phyloP scores from a whole-genome alignment of 2,888 invertebrate species.

The Chymomyza amoena region DNA sequence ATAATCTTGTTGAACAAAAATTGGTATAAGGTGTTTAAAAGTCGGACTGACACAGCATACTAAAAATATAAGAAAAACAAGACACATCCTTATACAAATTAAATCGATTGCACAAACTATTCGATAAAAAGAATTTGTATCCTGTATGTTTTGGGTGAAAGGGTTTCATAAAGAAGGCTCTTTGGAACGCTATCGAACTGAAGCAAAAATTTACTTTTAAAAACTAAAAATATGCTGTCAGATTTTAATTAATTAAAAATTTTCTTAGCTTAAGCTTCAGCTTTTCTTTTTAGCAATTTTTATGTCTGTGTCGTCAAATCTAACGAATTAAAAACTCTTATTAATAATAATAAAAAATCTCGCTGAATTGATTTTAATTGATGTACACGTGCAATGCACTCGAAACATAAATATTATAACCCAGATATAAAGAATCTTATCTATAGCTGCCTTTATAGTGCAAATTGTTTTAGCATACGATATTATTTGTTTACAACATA shows the following conservation, averaged over 20 bases:
- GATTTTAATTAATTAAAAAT: neutral
- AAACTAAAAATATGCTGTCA: too few relatives aligned
- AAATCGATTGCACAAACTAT: too few relatives aligned
- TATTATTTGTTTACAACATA: neutral
- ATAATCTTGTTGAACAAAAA: too few relatives aligned
- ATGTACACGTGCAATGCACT: constrained; percentile 60
- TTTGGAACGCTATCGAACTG: too few relatives aligned
- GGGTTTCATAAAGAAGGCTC: too few relatives aligned
- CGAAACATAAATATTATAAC: constrained; percentile 1
- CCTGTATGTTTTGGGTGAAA: too few relatives aligned
- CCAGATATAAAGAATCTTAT: neutral
- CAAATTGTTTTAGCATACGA: neutral
- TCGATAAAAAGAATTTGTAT: too few relatives aligned
- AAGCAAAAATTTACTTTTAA: too few relatives aligned
- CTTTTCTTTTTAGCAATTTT: neutral
- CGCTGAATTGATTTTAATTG: constrained; percentile 57
- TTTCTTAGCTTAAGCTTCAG: neutral
- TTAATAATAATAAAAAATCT: constrained; percentile 3
- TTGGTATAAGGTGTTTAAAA: too few relatives aligned
- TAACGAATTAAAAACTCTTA: neutral
- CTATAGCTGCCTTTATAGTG: neutral
- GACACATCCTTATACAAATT: too few relatives aligned
- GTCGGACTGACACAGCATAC: too few relatives aligned
- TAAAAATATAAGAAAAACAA: too few relatives aligned
- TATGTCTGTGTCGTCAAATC: neutral